Conservation (phyloP, 2,797 vertebrate species). For the Etheostoma perlongum region DNA sequence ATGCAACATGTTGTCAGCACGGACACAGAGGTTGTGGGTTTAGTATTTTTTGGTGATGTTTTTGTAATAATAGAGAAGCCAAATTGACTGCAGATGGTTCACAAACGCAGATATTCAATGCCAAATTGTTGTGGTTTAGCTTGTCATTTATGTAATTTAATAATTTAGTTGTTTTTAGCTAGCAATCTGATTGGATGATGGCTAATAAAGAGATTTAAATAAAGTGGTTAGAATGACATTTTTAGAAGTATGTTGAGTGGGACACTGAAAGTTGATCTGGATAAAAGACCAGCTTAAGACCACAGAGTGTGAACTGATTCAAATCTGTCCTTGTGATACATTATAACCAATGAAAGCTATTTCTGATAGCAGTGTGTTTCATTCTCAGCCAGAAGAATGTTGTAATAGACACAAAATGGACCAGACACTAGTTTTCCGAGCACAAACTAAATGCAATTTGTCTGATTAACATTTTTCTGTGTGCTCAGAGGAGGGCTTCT, state of each 20-base stretch:
- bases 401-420: conserved; percentile 26
- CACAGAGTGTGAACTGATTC: neutral
- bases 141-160: conserved; percentile 28
- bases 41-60: conserved; percentile 45
- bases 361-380: conserved; percentile 37
- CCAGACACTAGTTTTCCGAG: conserved; percentile 21
- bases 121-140: conserved; percentile 36
- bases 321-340: conserved; percentile 21
- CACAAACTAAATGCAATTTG: conserved; percentile 17
- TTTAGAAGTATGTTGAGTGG: neutral
- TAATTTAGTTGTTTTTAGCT: conserved; percentile 10
- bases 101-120: conserved; percentile 39
- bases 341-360: conserved; percentile 4
- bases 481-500: neutral
- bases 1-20: conserved; percentile 47
- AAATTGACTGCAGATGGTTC: conserved; percentile 70
- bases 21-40: conserved; percentile 53
- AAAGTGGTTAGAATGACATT: neutral
- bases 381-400: conserved; percentile 34
- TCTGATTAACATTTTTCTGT: conserved; percentile 19
- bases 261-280: neutral
- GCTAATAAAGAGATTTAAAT: neutral
- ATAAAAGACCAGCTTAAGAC: neutral
- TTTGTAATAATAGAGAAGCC: conserved; percentile 35
- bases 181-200: conserved; percentile 18